A percentile compares a stretch with the other conserved stretches of the same genome.
Evolutionary conservation across 2,113 vertebrate species (phyloP).

Genomic region (Nycticorax nycticorax): DNA sequence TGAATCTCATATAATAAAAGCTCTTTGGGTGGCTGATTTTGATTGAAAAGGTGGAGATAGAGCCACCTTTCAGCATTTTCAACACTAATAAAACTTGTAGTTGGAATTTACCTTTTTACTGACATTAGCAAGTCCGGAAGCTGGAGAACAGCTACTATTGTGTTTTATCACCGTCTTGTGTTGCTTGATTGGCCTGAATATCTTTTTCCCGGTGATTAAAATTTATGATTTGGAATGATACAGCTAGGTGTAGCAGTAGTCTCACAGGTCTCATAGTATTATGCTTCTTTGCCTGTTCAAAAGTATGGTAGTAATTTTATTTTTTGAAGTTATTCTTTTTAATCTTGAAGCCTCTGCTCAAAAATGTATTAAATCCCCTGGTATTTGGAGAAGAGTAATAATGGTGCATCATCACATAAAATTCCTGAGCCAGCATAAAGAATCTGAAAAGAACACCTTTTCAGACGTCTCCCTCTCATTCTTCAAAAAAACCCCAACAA

Average conservation of each 20-base stretch:
- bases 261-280: neutral
- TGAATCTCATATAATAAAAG: conserved; percentile 18
- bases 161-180: conserved; percentile 5
- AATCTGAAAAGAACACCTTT: neutral
- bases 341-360: conserved; percentile 13
- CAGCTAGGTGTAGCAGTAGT: neutral
- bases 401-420: neutral
- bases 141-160: neutral
- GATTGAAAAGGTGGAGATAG: conserved; percentile 18
- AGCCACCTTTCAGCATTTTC: neutral
- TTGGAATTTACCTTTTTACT: neutral
- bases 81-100: neutral
- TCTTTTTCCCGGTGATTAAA: conserved; percentile 27
- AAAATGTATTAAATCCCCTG: neutral
- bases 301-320: neutral
- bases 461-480: neutral
- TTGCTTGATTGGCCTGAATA: neutral
- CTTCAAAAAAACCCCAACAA: neutral
- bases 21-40: conserved; percentile 23
- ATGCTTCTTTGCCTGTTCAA: neutral
- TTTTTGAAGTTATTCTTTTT: conserved; percentile 18
- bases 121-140: neutral
- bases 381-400: neutral
- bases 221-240: conserved; percentile 25
- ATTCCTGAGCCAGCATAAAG: neutral